Conservation (phyloP, 2,888 invertebrate genomes). For the Sesia bembeciformis region DNA sequence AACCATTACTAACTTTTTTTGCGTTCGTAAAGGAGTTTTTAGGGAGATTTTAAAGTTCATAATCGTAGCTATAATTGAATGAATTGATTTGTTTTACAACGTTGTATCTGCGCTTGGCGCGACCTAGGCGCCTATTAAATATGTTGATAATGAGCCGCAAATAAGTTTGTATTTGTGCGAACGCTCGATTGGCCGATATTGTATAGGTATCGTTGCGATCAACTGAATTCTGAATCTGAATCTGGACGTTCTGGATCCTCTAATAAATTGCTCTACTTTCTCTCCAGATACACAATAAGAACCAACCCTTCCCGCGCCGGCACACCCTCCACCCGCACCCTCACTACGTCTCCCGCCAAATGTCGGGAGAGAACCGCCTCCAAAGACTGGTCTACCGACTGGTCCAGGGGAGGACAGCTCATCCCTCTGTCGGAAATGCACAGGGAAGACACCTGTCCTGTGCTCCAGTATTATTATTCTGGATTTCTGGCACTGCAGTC, state of each 20-base stretch:
- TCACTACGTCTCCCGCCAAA: constrained; percentile 79
- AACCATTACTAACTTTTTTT: too few species aligned
- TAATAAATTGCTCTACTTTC: background rate
- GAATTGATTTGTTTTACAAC: too few species aligned
- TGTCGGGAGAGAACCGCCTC: constrained; percentile 77
- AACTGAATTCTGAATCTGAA: too few species aligned
- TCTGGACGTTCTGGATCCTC: background rate
- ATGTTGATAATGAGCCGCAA: too few species aligned
- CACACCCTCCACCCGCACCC: constrained; percentile 78
- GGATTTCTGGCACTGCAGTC: constrained; percentile 84
- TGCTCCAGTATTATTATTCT: constrained; percentile 83
- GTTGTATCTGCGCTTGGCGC: too few species aligned
- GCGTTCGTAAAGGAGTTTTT: too few species aligned
- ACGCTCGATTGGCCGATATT: too few species aligned
- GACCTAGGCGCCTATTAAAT: too few species aligned
- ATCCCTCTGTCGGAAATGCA: constrained; percentile 75
- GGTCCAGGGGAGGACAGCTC: constrained; percentile 66
- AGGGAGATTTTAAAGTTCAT: too few species aligned
- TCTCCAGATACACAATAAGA: constrained; percentile 79
- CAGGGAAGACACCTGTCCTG: constrained; percentile 81
- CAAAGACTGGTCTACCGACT: constrained; percentile 74
- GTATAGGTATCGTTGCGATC: background rate
- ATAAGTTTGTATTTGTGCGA: too few species aligned
- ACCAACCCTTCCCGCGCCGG: constrained; percentile 80
- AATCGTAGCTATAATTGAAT: too few species aligned